phyloP scores from a whole-genome alignment of 2,113 vertebrate genomes.

The Phalacrocorax aristotelis region DNA sequence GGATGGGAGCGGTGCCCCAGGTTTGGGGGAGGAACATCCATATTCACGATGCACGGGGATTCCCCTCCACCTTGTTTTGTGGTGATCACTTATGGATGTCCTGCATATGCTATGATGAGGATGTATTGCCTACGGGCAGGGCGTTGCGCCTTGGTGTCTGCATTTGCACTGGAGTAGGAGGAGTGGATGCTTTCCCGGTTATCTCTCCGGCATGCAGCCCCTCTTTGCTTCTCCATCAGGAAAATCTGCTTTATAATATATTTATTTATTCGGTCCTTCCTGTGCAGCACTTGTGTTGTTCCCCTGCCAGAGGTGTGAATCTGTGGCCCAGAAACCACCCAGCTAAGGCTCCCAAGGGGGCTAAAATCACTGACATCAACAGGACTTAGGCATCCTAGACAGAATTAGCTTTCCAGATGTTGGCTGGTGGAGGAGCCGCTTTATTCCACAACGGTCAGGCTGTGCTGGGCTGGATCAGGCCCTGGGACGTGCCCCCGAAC shows the following conservation, averaged over 20 bases:
- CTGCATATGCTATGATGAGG: not conserved
- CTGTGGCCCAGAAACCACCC: fast-evolving
- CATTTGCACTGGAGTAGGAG: not conserved
- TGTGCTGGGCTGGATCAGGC: not conserved
- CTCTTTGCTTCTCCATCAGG: not conserved
- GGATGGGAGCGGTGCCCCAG: fast-evolving
- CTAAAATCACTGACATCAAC: not conserved
- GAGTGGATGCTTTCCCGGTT: not conserved
- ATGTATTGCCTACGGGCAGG: not conserved
- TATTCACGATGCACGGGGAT: not conserved
- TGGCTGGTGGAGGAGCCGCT: not conserved
- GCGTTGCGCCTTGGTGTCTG: not conserved
- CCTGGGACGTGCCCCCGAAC: not conserved
- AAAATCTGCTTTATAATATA: not conserved
- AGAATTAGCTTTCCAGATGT: not conserved
- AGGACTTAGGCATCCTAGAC: not conserved
- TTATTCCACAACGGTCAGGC: not conserved
- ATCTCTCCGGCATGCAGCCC: not conserved
- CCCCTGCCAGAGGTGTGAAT: not conserved
- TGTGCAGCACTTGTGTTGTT: not conserved
- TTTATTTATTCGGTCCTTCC: not conserved
- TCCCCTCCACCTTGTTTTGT: not conserved
- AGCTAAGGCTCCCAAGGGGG: not conserved
- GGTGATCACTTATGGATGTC: not conserved
- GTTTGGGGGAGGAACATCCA: not conserved